Percentiles rank a stretch among this genome's conserved stretches.
Conservation (phyloP, 2,888 invertebrate species). For the Stratiomys singularior region DNA sequence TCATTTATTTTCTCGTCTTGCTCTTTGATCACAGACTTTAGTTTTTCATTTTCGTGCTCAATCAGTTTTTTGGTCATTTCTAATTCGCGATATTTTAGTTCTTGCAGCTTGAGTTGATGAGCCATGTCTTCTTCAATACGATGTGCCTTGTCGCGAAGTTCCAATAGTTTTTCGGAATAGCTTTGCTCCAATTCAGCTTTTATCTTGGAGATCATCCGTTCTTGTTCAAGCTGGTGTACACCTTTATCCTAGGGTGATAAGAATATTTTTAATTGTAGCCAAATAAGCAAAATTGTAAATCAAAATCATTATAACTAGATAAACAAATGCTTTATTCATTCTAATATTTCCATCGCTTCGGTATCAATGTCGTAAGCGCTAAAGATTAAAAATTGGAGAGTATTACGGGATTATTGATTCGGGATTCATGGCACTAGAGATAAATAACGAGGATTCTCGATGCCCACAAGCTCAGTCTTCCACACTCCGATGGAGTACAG, state of each 20-base stretch:
- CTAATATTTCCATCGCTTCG: too few relatives aligned
- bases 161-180: slow-evolving; percentile 70
- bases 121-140: slow-evolving; percentile 71
- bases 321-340: too few relatives aligned
- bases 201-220: slow-evolving; percentile 65
- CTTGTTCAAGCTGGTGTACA: slow-evolving; percentile 48
- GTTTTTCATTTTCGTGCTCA: slow-evolving; percentile 64
- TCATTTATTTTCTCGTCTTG: slow-evolving; percentile 61
- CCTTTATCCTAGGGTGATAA: slow-evolving; percentile 46
- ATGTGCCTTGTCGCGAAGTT: slow-evolving; percentile 69
- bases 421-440: too few relatives aligned
- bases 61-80: slow-evolving; percentile 63
- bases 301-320: too few relatives aligned
- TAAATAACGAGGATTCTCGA: too few relatives aligned
- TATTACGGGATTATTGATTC: too few relatives aligned
- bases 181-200: slow-evolving; percentile 71
- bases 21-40: slow-evolving; percentile 56
- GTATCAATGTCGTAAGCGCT: too few relatives aligned
- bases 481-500: too few relatives aligned
- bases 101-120: slow-evolving; percentile 67
- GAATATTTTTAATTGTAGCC: not conserved
- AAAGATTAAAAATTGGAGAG: too few relatives aligned
- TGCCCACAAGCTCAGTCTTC: too few relatives aligned
- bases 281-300: too few relatives aligned
- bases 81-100: slow-evolving; percentile 67